A percentile compares a stretch with the other conserved stretches of the same genome.
phyloP scores from a whole-genome alignment of 2,113 vertebrate species.

The Ophiodon elongatus region DNA sequence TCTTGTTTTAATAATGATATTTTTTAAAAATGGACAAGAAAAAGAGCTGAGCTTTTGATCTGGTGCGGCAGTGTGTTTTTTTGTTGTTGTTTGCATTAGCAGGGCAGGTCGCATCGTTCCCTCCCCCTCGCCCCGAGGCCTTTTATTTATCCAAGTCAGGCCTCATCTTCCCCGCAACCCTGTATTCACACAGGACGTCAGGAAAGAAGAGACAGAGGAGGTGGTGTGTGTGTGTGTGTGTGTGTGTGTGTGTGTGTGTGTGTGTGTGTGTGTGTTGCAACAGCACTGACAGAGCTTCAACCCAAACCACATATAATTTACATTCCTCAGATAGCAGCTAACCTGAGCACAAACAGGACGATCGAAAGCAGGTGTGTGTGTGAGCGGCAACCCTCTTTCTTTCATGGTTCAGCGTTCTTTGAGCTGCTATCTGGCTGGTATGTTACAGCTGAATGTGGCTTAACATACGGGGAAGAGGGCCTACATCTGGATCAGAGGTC shows the following conservation, averaged over 20 bases:
- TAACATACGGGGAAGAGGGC: background rate
- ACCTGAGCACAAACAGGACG: conserved; percentile 79
- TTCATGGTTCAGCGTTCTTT: conserved; percentile 35
- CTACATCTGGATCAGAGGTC: background rate
- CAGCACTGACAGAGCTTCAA: conserved; percentile 60
- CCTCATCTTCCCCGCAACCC: conserved; percentile 68
- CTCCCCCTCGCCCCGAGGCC: conserved; percentile 45
- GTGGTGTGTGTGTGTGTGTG: conserved; percentile 27
- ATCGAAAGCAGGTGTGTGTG: conserved; percentile 85
- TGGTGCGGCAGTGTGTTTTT: conserved; percentile 5
- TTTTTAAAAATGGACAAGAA: conserved; percentile 52
- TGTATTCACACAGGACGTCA: conserved; percentile 73
- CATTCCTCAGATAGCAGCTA: conserved; percentile 83
- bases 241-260: conserved; percentile 17
- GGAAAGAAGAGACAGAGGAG: conserved; percentile 15
- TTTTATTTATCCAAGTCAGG: conserved; percentile 71
- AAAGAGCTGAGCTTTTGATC: conserved; percentile 43
- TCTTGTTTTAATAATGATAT: conserved; percentile 45
- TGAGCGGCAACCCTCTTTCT: conserved; percentile 19
- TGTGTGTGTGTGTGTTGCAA: conserved; percentile 35
- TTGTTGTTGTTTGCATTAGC: conserved; percentile 34
- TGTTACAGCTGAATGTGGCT: conserved; percentile 10
- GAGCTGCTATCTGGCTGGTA: conserved; percentile 25
- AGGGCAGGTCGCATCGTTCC: conserved; percentile 32
- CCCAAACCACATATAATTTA: conserved; percentile 83